Percentiles rank a stretch among this genome's conserved stretches.
These are phyloP conservation scores for Orthonychiurus folsomi DNA, from an alignment of 2,888 invertebrate species.

Conservation along the genomic window DNA sequence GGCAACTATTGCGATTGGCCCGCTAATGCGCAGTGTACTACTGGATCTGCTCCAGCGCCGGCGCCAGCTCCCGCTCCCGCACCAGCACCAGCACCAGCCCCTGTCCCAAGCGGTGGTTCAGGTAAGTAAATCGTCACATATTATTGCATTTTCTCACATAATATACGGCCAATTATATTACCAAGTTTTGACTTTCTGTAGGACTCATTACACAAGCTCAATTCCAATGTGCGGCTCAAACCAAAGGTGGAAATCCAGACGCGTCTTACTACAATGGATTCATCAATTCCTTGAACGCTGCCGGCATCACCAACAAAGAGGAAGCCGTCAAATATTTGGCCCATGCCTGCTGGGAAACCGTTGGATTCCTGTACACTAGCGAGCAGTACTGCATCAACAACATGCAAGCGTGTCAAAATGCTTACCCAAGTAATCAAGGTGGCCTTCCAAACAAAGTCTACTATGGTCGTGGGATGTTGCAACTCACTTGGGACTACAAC, in stretches of 20 bases:
- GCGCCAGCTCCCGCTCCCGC: neutral
- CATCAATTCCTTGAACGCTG: conserved; percentile 11
- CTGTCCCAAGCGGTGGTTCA: no score
- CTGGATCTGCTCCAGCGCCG: neutral
- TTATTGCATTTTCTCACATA: no score
- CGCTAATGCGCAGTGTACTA: neutral
- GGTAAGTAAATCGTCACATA: neutral
- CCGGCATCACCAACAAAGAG: conserved; percentile 5
- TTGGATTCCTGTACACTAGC: conserved; percentile 15
- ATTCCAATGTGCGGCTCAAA: conserved; percentile 13
- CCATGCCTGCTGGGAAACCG: conserved; percentile 10
- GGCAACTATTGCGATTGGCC: conserved; percentile 13
- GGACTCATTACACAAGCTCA: conserved; percentile 10
- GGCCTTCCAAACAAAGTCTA: conserved; percentile 13
- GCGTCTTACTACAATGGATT: conserved; percentile 14
- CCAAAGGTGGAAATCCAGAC: conserved; percentile 14
- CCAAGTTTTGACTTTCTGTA: neutral
- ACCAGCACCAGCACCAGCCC: conserved; percentile 2
- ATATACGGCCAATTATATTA: no score
- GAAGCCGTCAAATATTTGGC: conserved; percentile 15
- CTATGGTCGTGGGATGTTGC: conserved; percentile 17
- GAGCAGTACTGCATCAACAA: conserved; percentile 15
- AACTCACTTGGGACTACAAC: conserved; percentile 18
- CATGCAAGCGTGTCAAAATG: conserved; percentile 3
- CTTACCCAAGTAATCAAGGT: conserved; percentile 13